phyloP scores from a whole-genome alignment of 2,888 invertebrate genomes.

The Geotrupes spiniger region DNA sequence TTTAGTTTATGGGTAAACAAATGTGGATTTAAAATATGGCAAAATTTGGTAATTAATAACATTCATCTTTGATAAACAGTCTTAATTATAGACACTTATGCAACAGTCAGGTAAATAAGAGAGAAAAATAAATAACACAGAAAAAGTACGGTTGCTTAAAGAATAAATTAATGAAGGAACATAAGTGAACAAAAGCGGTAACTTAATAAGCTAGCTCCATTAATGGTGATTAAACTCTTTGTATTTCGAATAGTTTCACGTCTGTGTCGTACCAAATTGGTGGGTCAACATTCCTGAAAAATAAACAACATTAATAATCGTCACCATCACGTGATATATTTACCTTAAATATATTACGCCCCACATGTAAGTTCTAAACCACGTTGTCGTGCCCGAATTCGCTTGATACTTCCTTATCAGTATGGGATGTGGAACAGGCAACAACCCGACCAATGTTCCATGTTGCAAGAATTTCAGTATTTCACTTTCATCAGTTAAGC shows the following conservation, averaged over 20 bases:
- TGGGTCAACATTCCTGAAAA: constrained; percentile 90
- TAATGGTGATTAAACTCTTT: constrained; percentile 68
- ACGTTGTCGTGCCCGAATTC: constrained; percentile 96
- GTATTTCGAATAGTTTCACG: constrained; percentile 98
- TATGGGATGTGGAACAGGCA: constrained; percentile 99
- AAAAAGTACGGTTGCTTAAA: too few species aligned
- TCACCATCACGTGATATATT: constrained; percentile 25
- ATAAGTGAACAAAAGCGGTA: too few species aligned
- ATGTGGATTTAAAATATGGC: too few species aligned
- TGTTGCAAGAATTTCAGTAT: constrained; percentile 98
- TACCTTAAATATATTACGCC: constrained; percentile 96
- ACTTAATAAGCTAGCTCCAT: too few species aligned
- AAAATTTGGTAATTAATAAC: too few species aligned
- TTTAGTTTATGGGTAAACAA: too few species aligned
- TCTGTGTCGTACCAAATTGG: constrained; percentile 99
- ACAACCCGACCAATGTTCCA: constrained; percentile 93
- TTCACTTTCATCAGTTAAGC: constrained; percentile 98
- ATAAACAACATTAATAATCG: constrained; percentile 16
- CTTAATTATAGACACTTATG: too few species aligned
- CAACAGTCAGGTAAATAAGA: too few species aligned
- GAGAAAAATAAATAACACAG: too few species aligned
- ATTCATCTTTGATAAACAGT: too few species aligned
- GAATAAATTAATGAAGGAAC: too few species aligned
- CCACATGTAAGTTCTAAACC: constrained; percentile 99
- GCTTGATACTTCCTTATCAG: constrained; percentile 98